phyloP scores from a whole-genome alignment of 2,113 vertebrate genomes.

The Hippopotamus amphibius region DNA sequence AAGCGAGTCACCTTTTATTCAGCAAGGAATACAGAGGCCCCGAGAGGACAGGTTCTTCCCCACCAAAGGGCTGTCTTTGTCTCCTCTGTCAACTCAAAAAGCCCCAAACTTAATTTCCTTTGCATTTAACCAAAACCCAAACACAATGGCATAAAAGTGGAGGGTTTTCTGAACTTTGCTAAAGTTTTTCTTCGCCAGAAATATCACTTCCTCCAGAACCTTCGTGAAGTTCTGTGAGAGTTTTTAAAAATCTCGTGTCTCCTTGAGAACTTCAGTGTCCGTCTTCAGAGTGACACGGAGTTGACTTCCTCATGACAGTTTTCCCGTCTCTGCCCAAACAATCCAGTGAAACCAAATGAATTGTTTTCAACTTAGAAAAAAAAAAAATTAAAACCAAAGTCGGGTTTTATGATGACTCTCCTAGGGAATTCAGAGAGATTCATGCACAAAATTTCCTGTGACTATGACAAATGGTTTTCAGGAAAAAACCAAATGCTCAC shows the following conservation, averaged over 20 bases:
- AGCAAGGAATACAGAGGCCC: background rate
- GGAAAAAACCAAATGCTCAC: constrained; percentile 45
- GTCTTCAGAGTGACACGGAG: background rate
- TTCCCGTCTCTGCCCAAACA: background rate
- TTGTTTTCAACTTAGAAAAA: background rate
- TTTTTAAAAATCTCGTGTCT: background rate
- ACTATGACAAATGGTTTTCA: constrained; percentile 65
- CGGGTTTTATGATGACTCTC: background rate
- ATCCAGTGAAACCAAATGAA: background rate
- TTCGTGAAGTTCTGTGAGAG: background rate
- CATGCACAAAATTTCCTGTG: constrained; percentile 59
- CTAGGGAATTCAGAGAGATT: background rate
- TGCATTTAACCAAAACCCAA: background rate
- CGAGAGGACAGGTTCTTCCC: background rate
- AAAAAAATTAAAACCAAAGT: background rate
- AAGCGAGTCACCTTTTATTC: background rate
- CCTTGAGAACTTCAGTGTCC: background rate
- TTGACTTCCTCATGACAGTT: background rate
- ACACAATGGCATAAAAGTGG: background rate
- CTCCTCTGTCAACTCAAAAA: background rate
- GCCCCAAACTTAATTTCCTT: background rate
- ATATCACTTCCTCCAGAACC: background rate
- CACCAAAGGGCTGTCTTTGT: background rate
- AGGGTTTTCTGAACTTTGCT: background rate
- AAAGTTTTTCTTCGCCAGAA: background rate